phyloP scores from a whole-genome alignment of 2,797 vertebrate species.

The Enteromius trimaculatus region DNA sequence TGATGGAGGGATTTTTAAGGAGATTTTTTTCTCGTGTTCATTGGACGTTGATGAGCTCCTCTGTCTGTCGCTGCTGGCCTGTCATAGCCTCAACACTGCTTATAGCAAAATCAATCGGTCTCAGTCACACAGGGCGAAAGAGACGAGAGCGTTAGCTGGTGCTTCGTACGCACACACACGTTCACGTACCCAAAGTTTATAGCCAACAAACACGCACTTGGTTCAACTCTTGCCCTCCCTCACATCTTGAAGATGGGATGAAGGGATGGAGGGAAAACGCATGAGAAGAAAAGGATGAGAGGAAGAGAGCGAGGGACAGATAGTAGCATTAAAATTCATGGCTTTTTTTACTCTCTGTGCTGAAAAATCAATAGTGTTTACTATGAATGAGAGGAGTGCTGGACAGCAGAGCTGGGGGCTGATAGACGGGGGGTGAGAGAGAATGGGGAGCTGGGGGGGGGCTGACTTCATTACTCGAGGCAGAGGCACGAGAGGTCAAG shows the following conservation, averaged over 20 bases:
- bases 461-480: slow-evolving; percentile 77
- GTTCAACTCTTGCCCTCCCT: slow-evolving; percentile 79
- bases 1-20: slow-evolving; percentile 82
- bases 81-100: slow-evolving; percentile 80
- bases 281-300: slow-evolving; percentile 58
- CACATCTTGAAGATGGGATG: slow-evolving; percentile 75
- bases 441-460: slow-evolving; percentile 43
- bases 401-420: slow-evolving; percentile 77
- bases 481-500: slow-evolving; percentile 81
- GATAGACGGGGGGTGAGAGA: slow-evolving; percentile 56
- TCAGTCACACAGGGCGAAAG: slow-evolving; percentile 41
- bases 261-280: slow-evolving; percentile 56
- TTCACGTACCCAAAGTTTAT: slow-evolving; percentile 61
- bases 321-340: slow-evolving; percentile 87
- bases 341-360: slow-evolving; percentile 80
- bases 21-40: slow-evolving; percentile 65
- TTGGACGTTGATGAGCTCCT: slow-evolving; percentile 83
- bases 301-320: slow-evolving; percentile 74
- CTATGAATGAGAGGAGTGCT: slow-evolving; percentile 85
- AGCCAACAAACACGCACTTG: slow-evolving; percentile 61
- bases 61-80: slow-evolving; percentile 81
- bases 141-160: slow-evolving; percentile 52
- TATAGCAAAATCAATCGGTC: slow-evolving; percentile 83
- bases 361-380: slow-evolving; percentile 88
- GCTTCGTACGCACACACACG: slow-evolving; percentile 53